Conservation (phyloP, 2,113 vertebrate species). For the Mormyrus lacerda region DNA sequence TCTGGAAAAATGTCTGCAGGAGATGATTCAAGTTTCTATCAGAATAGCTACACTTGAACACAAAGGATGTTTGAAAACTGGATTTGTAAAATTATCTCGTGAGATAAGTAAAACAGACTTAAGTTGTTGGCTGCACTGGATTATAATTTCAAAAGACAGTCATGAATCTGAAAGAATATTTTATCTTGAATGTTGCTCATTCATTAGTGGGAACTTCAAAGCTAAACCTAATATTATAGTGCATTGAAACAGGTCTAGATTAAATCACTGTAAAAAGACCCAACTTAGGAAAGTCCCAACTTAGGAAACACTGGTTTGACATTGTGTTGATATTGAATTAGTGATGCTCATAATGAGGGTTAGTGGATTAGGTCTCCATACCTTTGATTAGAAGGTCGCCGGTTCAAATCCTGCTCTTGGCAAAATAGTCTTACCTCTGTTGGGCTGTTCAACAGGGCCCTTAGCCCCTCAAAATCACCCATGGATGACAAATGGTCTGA, state of each 20-base stretch:
- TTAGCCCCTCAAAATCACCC: not conserved
- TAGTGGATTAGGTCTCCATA: not conserved
- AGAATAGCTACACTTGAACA: not conserved
- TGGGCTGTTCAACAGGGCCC: not conserved
- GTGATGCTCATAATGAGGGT: not conserved
- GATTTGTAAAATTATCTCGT: too few species aligned
- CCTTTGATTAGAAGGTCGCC: not conserved
- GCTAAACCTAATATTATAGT: not conserved
- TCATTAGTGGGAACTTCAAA: constrained; percentile 14
- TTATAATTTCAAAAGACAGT: constrained; percentile 4
- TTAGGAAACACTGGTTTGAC: not conserved
- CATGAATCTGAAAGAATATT: not conserved
- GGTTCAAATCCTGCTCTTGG: not conserved
- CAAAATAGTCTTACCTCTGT: not conserved
- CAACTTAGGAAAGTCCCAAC: not conserved
- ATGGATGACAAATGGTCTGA: not conserved
- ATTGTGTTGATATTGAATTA: not conserved
- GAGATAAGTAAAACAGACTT: not conserved
- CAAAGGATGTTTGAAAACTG: not conserved
- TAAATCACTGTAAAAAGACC: not conserved
- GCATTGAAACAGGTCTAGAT: not conserved
- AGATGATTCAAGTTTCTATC: not conserved
- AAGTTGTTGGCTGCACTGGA: not conserved
- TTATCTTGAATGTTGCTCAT: not conserved
- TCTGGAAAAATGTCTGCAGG: not conserved